Evolutionary conservation across 1,140 invertebrate genomes (phyloP).

Genomic region (Drosophila nigrodunni): DNA sequence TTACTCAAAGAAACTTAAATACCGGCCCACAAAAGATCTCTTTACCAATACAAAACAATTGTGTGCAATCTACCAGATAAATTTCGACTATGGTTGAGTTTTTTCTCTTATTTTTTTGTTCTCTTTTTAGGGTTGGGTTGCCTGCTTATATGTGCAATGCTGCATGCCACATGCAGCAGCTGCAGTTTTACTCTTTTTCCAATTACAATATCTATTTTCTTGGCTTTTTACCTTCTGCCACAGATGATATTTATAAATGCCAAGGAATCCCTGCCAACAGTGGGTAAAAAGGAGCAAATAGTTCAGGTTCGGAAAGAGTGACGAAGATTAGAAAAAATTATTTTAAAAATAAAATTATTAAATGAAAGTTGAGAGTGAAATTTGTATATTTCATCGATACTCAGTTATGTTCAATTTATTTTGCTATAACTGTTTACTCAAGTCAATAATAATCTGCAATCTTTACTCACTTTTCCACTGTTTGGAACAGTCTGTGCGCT

Average conservation of each 20-base stretch:
- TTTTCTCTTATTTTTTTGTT: background rate
- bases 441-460: constrained; percentile 10
- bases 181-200: constrained; percentile 69
- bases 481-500: background rate
- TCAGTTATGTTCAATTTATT: background rate
- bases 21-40: background rate
- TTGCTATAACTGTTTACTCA: background rate
- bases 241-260: constrained; percentile 77
- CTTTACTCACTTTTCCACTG: constrained; percentile 6
- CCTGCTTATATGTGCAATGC: background rate
- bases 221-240: constrained; percentile 72
- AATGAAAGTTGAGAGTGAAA: too few relatives aligned
- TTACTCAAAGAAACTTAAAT: constrained; percentile 6
- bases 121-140: background rate
- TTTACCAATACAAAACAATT: constrained; percentile 70
- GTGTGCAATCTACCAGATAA: constrained; percentile 79
- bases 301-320: too few relatives aligned
- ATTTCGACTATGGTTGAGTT: constrained; percentile 44
- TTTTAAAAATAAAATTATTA: too few relatives aligned
- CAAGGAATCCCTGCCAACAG: constrained; percentile 59
- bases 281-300: constrained; percentile 20
- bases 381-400: too few relatives aligned
- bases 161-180: constrained; percentile 45
- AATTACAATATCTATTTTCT: constrained; percentile 80
- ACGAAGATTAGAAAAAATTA: too few relatives aligned